Conservation (phyloP, 1,140 invertebrate genomes). For the Pachyrhynchus sulphureomaculatus region DNA sequence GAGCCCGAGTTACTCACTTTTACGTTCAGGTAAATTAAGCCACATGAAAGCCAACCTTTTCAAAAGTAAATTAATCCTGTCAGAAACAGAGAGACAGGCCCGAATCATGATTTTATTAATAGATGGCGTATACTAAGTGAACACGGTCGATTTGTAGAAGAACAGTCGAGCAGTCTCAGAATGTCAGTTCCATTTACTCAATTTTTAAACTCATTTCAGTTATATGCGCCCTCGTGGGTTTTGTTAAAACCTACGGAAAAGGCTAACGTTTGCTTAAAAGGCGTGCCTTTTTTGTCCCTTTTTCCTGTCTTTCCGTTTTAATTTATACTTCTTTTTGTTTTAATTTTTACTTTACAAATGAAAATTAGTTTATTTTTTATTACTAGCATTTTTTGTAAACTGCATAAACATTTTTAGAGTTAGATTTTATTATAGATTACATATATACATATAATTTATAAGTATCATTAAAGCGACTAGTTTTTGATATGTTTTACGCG, state of each 20-base stretch:
- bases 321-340: too few relatives aligned
- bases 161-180: slow-evolving; percentile 27
- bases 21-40: slow-evolving; percentile 26
- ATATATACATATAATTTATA: too few relatives aligned
- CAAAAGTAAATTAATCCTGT: slow-evolving; percentile 43
- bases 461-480: too few relatives aligned
- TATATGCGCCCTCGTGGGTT: slow-evolving; percentile 23
- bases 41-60: slow-evolving; percentile 33
- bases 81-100: slow-evolving; percentile 36
- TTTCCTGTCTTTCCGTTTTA: neutral
- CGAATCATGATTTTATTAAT: slow-evolving; percentile 46
- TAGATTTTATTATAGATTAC: too few relatives aligned
- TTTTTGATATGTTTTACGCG: too few relatives aligned
- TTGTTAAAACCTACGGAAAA: slow-evolving; percentile 5
- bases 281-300: neutral
- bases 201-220: slow-evolving; percentile 44
- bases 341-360: too few relatives aligned
- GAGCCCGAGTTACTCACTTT: slow-evolving; percentile 16
- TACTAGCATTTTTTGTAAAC: too few relatives aligned
- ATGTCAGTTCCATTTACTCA: slow-evolving; percentile 42
- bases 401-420: too few relatives aligned
- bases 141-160: slow-evolving; percentile 40
- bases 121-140: slow-evolving; percentile 41
- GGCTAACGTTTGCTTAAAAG: neutral
- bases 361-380: too few relatives aligned